Evolutionary conservation across 2,113 vertebrate species (phyloP).

Genomic region (Datnioides undecimradiatus): DNA sequence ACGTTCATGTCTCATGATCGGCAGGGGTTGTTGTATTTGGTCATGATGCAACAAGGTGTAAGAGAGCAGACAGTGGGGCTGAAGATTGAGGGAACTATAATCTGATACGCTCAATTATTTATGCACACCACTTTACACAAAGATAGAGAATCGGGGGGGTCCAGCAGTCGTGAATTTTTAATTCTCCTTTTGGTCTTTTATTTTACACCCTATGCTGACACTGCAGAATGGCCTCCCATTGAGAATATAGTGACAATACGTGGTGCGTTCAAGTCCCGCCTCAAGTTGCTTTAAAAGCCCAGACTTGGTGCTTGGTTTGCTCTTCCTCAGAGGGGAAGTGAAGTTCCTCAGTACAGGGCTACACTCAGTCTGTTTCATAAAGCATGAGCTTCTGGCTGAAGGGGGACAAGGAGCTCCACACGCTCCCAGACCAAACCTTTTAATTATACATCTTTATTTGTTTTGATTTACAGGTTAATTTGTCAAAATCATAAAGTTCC

Average conservation of each 20-base stretch:
- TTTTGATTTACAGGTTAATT: not conserved
- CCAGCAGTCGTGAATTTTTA: constrained; percentile 55
- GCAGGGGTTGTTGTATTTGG: not conserved
- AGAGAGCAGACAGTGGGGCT: constrained; percentile 2
- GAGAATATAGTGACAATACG: not conserved
- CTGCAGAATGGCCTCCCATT: constrained; percentile 5
- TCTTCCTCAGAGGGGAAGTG: not conserved
- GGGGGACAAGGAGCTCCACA: not conserved
- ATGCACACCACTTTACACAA: constrained; percentile 64
- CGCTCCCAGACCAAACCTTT: not conserved
- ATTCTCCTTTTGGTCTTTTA: constrained; percentile 57
- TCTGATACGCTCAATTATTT: constrained; percentile 62
- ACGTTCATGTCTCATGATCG: not conserved
- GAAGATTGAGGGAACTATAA: constrained; percentile 56
- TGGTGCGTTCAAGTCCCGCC: not conserved
- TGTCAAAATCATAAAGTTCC: not conserved
- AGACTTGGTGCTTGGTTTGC: constrained; percentile 10
- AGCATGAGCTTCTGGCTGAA: constrained; percentile 15
- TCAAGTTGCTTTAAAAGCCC: constrained; percentile 1
- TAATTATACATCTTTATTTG: not conserved
- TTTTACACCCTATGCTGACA: constrained; percentile 47
- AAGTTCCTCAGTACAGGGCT: not conserved
- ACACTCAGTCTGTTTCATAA: constrained; percentile 25
- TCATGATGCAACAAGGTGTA: constrained; percentile 49
- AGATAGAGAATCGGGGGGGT: constrained; percentile 43